Conservation (phyloP, 2,888 invertebrate genomes). For the Adela reaumurella region DNA sequence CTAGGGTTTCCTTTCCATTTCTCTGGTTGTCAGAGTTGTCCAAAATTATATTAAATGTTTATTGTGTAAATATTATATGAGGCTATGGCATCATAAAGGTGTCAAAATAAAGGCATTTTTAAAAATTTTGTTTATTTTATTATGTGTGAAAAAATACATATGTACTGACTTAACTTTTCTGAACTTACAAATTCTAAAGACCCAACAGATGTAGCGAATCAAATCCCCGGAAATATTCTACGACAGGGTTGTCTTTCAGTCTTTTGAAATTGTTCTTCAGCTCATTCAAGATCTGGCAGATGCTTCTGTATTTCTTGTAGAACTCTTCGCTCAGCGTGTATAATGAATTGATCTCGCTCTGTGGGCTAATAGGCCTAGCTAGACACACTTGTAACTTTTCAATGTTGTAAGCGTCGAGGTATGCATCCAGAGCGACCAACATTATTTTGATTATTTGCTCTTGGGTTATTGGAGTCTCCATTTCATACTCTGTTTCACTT, state of each 20-base stretch:
- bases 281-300: constrained; percentile 24
- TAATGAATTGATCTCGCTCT: constrained; percentile 13
- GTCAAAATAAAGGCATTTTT: too few species aligned
- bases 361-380: constrained; percentile 23
- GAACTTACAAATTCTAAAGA: background rate
- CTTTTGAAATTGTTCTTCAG: constrained; percentile 13
- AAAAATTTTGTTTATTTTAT: too few species aligned
- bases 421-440: constrained; percentile 32
- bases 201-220: background rate
- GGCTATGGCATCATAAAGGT: too few species aligned
- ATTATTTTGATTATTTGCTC: constrained; percentile 12
- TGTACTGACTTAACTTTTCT: too few species aligned
- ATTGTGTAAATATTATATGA: too few species aligned
- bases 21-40: too few species aligned
- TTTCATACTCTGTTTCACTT: background rate
- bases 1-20: too few species aligned
- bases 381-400: constrained; percentile 27
- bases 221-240: background rate
- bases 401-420: constrained; percentile 32
- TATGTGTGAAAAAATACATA: too few species aligned
- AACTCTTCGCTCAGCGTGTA: constrained; percentile 28
- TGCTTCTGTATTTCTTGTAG: constrained; percentile 30
- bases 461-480: background rate
- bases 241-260: background rate
- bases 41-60: too few species aligned